Evolutionary conservation across 2,888 invertebrate genomes (phyloP).

Genomic region (Dysmachus trigonus): DNA sequence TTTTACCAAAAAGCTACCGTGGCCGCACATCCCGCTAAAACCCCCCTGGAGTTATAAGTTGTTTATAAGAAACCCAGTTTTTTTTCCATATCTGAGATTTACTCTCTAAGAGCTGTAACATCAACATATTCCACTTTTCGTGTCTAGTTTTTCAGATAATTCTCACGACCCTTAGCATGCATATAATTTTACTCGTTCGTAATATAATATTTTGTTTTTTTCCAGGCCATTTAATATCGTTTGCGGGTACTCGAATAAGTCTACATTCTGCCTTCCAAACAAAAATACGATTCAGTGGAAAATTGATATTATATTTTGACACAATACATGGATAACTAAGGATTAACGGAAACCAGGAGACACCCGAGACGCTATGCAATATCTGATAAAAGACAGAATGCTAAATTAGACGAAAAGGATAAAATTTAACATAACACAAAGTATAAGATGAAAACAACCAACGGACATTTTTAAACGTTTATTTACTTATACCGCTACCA

Average conservation of each 20-base stretch:
- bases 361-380: neutral
- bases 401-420: neutral
- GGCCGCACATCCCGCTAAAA: too few species aligned
- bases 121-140: too few species aligned
- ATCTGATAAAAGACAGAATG: slow-evolving; percentile 8
- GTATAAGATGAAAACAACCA: neutral
- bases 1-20: too few species aligned
- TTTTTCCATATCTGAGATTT: too few species aligned
- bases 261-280: slow-evolving; percentile 35
- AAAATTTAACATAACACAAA: slow-evolving; percentile 1
- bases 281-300: neutral
- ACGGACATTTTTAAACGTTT: slow-evolving; percentile 30
- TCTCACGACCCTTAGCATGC: too few species aligned
- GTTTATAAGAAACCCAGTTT: too few species aligned
- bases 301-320: slow-evolving; percentile 21
- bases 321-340: neutral
- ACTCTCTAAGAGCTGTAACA: too few species aligned
- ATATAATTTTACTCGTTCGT: neutral
- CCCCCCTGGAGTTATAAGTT: too few species aligned
- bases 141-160: too few species aligned
- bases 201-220: neutral
- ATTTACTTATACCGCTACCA: slow-evolving; percentile 24
- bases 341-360: neutral
- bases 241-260: slow-evolving; percentile 12
- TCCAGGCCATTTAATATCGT: slow-evolving; percentile 32